Evolutionary conservation across 2,888 invertebrate genomes (phyloP), one percentile per base, ranked within the genome.

Genomic region (Brachynemurus nebulosus): DNA sequence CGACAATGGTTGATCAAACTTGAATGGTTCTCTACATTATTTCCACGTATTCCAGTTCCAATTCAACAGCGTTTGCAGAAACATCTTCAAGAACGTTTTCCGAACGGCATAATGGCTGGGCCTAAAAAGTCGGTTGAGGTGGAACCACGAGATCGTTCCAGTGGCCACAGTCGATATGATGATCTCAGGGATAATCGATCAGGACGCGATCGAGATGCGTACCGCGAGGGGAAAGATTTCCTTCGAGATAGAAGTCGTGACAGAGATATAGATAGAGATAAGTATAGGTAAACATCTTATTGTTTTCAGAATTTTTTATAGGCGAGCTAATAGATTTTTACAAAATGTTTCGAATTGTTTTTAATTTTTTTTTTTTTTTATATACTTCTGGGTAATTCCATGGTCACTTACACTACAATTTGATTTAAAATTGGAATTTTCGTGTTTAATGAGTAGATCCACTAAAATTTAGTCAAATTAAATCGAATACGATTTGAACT

Each of bases 21-120:
- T 46, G 98, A 99, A 62, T 99, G 98, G 97, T 98, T 95, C 68
- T 90, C 91, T 34, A 98, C 98, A 1, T 71, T 98, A 14, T 99
- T 99, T 62, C 98, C 98, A 0, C 75, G 98, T 52, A 97, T 99
- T 63, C 98, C 98, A 1, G 97, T 98, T 47, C 96, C 97, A 18
- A 95, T 97, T 56, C 84, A 89, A 67, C 93, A 93, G 63, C 85
- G 83, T 62, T 79, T 93, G 51, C 91, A 92, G 70, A 79, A 59
- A 66, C 74, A 57, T 73, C 74, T 66, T 69, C 78, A 51, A 68
- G 75, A 54, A 66, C 65, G 48, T 64, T 71, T 50, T 55, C 59
- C 30, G 59, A 60, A 43, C 58, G 63, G 37, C 12, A 33, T 47
- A 20, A 40, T 25, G 14, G 23, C 21, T n/a, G 27, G 27, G 4